phyloP scores from a whole-genome alignment of 2,113 vertebrate genomes.

The Eulemur rufifrons region DNA sequence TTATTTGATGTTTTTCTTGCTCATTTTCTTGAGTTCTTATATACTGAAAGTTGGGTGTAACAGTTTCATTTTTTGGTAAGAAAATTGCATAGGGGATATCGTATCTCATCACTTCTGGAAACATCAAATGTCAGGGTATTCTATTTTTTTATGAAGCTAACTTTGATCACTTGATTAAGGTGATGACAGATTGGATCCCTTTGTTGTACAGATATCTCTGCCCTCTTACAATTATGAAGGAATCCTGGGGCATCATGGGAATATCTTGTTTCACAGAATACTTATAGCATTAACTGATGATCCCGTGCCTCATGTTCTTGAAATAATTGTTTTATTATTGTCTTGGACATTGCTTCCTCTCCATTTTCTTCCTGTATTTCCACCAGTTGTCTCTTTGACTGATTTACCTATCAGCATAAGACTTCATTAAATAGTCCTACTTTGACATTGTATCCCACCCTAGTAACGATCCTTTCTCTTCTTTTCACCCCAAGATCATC shows the following conservation, averaged over 20 bases:
- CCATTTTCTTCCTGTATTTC: conserved; percentile 13
- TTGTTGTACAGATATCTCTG: not conserved
- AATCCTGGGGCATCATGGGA: not conserved
- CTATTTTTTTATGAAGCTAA: not conserved
- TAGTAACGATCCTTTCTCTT: not conserved
- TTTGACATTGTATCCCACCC: not conserved
- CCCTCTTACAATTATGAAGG: not conserved
- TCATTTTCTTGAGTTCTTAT: not conserved
- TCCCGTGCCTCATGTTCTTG: not conserved
- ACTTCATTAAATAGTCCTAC: not conserved
- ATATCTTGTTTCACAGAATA: not conserved
- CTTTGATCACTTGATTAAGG: not conserved
- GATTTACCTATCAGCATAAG: not conserved
- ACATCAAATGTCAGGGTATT: not conserved
- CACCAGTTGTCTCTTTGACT: not conserved
- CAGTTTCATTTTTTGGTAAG: not conserved
- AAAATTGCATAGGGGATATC: not conserved
- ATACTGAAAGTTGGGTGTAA: not conserved
- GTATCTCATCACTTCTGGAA: not conserved
- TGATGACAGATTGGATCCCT: not conserved
- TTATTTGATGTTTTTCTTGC: too few relatives aligned
- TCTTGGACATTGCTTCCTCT: not conserved
- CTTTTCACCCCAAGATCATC: not conserved
- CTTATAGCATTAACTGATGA: not conserved
- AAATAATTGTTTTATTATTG: conserved; percentile 6